Evolutionary conservation across 92 coral and sea anemone genomes (phyloP).

Genomic region (Ricordea florida): DNA sequence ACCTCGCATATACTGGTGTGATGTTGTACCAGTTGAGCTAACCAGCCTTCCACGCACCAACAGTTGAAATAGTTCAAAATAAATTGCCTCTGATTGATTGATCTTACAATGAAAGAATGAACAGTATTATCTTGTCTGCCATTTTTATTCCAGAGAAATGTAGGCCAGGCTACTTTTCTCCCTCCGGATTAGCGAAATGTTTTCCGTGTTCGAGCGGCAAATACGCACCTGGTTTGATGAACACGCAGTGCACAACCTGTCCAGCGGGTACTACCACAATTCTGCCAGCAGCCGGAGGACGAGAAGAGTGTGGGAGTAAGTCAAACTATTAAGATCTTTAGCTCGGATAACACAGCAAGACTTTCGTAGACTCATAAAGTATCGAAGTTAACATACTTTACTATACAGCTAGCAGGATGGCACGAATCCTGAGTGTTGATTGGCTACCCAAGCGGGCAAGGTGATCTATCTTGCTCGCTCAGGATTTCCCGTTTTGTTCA

Average conservation of each 20-base stretch:
- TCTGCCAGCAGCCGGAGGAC: constrained; percentile 80
- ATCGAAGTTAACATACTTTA: too few species aligned
- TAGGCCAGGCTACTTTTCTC: constrained; percentile 78
- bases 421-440: too few species aligned
- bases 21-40: too few species aligned
- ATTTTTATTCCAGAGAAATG: constrained; percentile 70
- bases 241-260: constrained; percentile 78
- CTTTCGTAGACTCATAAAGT: too few species aligned
- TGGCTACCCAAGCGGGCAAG: too few species aligned
- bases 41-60: too few species aligned
- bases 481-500: too few species aligned
- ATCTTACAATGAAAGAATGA: not conserved
- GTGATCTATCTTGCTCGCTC: too few species aligned
- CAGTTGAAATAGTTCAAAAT: not conserved
- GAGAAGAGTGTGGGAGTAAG: constrained; percentile 98
- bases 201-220: constrained; percentile 82
- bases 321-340: not conserved
- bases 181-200: constrained; percentile 85
- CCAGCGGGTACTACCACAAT: constrained; percentile 93
- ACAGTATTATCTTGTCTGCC: not conserved
- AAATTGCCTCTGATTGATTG: not conserved
- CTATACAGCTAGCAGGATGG: too few species aligned
- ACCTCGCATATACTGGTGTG: too few species aligned
- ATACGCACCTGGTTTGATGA: constrained; percentile 72
- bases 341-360: too few species aligned